A percentile compares a stretch with the other conserved stretches of the same genome.
These are phyloP conservation scores for Baryphthengus martii DNA, from an alignment of 2,113 vertebrate genomes.

Conservation along the genomic window DNA sequence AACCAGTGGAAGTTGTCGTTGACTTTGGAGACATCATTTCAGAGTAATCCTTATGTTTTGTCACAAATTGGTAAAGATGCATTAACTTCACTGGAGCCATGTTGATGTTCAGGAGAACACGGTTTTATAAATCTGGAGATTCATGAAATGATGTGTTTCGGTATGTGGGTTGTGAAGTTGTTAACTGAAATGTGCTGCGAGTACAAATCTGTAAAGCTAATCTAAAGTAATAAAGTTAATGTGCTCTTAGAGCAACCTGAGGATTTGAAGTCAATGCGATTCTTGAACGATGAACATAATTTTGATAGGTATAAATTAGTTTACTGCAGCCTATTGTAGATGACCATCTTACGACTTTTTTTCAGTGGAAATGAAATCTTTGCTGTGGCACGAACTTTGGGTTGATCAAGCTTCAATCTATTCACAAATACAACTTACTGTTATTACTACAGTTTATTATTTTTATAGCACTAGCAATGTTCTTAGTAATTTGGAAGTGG, in stretches of 20 bases:
- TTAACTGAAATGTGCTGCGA: neutral
- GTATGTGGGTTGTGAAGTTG: neutral
- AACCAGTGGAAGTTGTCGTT: neutral
- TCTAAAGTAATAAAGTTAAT: constrained; percentile 37
- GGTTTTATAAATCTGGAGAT: neutral
- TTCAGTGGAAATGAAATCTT: constrained; percentile 1
- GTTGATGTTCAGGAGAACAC: neutral
- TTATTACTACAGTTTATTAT: constrained; percentile 28
- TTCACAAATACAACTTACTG: neutral
- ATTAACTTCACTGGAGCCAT: neutral
- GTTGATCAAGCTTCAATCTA: neutral
- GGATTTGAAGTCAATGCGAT: neutral
- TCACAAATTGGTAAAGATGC: neutral
- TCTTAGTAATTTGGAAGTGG: constrained; percentile 16
- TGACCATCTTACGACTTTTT: neutral
- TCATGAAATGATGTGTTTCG: neutral
- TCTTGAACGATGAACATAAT: neutral
- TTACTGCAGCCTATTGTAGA: neutral
- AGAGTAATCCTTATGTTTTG: neutral
- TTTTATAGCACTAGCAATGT: neutral
- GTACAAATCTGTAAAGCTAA: neutral
- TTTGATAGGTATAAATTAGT: neutral
- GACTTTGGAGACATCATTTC: neutral
- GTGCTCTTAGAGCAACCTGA: neutral
- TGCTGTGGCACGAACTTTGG: neutral